phyloP scores from a whole-genome alignment of 2,888 invertebrate genomes.

The Tachina fera region DNA sequence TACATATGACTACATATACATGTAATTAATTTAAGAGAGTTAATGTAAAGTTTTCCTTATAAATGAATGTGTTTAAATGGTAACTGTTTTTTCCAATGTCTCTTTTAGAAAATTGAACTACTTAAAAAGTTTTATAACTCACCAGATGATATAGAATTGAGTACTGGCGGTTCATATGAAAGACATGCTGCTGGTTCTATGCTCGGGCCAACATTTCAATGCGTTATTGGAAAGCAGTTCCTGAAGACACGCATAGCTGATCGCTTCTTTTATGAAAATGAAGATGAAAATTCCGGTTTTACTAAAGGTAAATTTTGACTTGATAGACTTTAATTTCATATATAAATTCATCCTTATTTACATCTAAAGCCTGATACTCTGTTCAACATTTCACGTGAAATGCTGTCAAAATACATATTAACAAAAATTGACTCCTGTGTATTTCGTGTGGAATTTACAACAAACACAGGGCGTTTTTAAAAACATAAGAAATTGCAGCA shows the following conservation, averaged over 20 bases:
- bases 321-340: not conserved
- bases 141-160: constrained; percentile 89
- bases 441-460: no score
- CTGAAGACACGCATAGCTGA: constrained; percentile 87
- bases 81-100: not conserved
- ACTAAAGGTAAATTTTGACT: constrained; percentile 82
- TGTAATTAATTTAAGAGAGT: no score
- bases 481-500: no score
- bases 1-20: no score
- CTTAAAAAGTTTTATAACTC: constrained; percentile 85
- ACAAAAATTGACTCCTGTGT: no score
- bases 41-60: no score
- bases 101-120: constrained; percentile 84
- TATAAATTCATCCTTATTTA: no score
- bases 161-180: constrained; percentile 88
- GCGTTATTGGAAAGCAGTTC: constrained; percentile 88
- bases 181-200: constrained; percentile 85
- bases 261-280: constrained; percentile 88
- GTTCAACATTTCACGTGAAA: no score
- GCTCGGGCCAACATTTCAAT: constrained; percentile 89
- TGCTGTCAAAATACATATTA: no score
- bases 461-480: no score
- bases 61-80: no score
- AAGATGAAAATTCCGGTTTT: constrained; percentile 83
- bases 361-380: no score